phyloP scores from a whole-genome alignment of 2,113 vertebrate species.

The Chlorodrepanis virens region DNA sequence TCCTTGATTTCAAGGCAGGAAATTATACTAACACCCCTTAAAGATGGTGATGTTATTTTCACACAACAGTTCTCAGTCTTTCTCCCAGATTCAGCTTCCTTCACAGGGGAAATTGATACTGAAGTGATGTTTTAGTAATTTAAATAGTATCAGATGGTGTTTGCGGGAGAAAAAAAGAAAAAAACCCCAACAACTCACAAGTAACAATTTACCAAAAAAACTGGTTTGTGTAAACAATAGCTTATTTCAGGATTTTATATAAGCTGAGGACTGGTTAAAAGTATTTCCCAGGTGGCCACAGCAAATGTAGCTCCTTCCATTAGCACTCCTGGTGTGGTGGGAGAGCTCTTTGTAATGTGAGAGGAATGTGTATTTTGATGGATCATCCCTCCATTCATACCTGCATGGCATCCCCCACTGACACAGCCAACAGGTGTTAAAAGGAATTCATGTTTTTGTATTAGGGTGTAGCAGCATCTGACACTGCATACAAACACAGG shows the following conservation, averaged over 20 bases:
- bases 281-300: background rate
- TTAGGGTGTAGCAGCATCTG: background rate
- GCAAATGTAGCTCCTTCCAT: background rate
- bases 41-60: background rate
- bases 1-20: background rate
- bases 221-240: background rate
- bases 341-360: background rate
- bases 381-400: background rate
- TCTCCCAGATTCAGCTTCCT: background rate
- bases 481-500: background rate
- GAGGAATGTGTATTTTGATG: background rate
- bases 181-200: background rate
- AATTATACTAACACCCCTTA: background rate
- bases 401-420: background rate
- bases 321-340: background rate
- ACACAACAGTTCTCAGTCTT: background rate
- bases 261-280: background rate
- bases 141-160: background rate
- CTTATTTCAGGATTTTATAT: constrained; percentile 3
- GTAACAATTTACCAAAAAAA: background rate
- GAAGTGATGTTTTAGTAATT: background rate
- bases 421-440: background rate
- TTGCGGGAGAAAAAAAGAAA: background rate
- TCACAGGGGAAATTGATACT: background rate
- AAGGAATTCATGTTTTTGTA: background rate